Percentiles rank a stretch among this genome's conserved stretches.
These are phyloP conservation scores for Ctenomys sociabilis DNA, from an alignment of 2,113 vertebrate genomes.

Conservation along the genomic window DNA sequence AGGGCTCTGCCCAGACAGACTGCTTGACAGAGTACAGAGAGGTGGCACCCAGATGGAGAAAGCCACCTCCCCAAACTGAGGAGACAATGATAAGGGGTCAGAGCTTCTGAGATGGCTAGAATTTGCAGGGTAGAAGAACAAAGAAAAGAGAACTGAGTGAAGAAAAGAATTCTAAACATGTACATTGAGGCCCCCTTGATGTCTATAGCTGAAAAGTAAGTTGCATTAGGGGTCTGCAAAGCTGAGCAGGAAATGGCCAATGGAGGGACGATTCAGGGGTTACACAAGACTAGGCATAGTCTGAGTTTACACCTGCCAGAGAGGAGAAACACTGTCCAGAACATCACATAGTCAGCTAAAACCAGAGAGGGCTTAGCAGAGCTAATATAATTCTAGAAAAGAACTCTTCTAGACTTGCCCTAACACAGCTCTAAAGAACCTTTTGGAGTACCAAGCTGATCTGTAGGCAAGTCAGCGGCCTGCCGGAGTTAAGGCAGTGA, in stretches of 20 bases:
- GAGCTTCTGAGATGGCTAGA: background rate
- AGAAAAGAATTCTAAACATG: background rate
- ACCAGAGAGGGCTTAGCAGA: background rate
- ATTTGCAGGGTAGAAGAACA: background rate
- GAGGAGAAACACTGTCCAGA: background rate
- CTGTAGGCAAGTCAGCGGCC: background rate
- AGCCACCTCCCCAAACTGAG: background rate
- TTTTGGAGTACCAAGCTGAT: background rate
- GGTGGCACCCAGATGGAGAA: background rate
- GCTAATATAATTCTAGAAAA: background rate
- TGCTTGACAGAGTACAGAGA: background rate
- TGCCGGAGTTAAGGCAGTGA: background rate
- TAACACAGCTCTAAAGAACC: background rate
- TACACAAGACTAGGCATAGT: background rate
- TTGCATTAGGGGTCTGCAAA: background rate
- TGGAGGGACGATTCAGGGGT: background rate
- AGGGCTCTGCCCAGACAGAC: background rate
- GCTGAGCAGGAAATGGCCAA: background rate
- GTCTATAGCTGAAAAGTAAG: background rate
- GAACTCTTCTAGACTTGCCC: background rate
- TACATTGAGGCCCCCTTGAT: background rate
- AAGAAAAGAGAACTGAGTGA: background rate
- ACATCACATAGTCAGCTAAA: background rate
- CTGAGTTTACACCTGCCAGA: background rate
- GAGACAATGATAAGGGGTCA: background rate